phyloP scores from a whole-genome alignment of 2,797 vertebrate genomes.

The Sparus aurata region DNA sequence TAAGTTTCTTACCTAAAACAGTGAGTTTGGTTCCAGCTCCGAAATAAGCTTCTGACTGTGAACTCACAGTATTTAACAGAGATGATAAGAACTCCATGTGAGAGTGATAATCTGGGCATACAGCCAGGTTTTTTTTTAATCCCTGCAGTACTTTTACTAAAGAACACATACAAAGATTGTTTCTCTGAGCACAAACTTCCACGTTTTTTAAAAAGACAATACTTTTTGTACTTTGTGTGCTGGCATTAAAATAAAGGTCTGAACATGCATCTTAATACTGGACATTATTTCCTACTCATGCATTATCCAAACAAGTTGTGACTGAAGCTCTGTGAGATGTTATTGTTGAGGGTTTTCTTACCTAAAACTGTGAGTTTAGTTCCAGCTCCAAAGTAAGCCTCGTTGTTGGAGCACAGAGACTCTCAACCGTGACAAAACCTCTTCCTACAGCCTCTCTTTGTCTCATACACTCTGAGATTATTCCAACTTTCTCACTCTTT shows the following conservation, averaged over 20 bases:
- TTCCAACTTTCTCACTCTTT: background rate
- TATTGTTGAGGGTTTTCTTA: slow-evolving; percentile 66
- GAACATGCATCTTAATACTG: background rate
- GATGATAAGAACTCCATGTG: slow-evolving; percentile 48
- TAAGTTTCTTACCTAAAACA: slow-evolving; percentile 80
- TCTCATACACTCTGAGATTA: accelerated
- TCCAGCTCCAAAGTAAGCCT: slow-evolving; percentile 80
- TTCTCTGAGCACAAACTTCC: background rate
- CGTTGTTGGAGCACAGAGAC: slow-evolving; percentile 48
- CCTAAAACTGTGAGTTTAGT: slow-evolving; percentile 86
- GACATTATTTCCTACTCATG: background rate
- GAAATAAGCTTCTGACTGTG: slow-evolving; percentile 68
- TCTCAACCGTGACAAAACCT: slow-evolving; percentile 37
- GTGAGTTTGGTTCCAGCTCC: slow-evolving; percentile 84
- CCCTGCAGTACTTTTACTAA: background rate
- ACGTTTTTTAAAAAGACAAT: no score
- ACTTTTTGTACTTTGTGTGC: background rate
- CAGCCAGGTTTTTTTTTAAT: slow-evolving; percentile 31
- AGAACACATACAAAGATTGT: background rate
- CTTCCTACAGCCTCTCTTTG: slow-evolving; percentile 9
- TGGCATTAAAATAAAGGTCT: background rate
- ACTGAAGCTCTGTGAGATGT: accelerated
- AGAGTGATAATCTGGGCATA: slow-evolving; percentile 40
- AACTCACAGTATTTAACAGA: slow-evolving; percentile 71
- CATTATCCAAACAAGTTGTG: background rate